Conservation (phyloP, 2,113 vertebrate species). For the Marmota flaviventris region DNA sequence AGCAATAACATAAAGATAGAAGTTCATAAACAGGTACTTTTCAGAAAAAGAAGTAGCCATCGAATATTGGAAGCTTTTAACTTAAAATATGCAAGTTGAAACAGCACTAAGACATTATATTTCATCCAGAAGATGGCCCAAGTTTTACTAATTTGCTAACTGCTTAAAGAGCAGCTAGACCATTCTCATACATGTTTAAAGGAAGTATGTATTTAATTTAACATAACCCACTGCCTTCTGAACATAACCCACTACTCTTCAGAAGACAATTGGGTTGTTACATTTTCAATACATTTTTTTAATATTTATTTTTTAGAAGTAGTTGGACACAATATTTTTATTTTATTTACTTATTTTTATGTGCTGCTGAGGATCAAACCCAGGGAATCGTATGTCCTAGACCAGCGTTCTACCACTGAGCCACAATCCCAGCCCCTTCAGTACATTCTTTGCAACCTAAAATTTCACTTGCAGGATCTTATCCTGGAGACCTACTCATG, state of each 20-base stretch:
- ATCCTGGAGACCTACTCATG: not conserved
- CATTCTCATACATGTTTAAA: not conserved
- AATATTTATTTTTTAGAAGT: no score
- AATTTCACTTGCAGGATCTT: conserved; percentile 47
- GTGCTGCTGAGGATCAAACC: no score
- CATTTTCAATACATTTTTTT: not conserved
- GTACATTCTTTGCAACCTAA: not conserved
- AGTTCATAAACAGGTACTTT: not conserved
- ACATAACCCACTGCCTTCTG: no score
- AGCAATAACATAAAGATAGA: not conserved
- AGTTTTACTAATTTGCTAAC: conserved; percentile 43
- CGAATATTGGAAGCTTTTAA: conserved; percentile 1
- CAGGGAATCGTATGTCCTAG: no score
- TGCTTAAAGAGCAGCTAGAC: not conserved
- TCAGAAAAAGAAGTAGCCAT: not conserved
- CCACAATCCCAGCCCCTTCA: not conserved
- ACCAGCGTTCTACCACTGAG: no score
- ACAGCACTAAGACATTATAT: not conserved
- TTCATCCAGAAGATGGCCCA: not conserved
- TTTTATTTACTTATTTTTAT: no score
- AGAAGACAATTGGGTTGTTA: not conserved
- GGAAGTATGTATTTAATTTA: not conserved
- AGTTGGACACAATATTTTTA: no score
- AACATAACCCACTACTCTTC: not conserved
- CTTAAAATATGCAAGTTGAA: conserved; percentile 37